Percentiles rank a stretch among this genome's conserved stretches.
Evolutionary conservation across 2,888 invertebrate genomes (phyloP).

Genomic region (Baronia brevicornis): DNA sequence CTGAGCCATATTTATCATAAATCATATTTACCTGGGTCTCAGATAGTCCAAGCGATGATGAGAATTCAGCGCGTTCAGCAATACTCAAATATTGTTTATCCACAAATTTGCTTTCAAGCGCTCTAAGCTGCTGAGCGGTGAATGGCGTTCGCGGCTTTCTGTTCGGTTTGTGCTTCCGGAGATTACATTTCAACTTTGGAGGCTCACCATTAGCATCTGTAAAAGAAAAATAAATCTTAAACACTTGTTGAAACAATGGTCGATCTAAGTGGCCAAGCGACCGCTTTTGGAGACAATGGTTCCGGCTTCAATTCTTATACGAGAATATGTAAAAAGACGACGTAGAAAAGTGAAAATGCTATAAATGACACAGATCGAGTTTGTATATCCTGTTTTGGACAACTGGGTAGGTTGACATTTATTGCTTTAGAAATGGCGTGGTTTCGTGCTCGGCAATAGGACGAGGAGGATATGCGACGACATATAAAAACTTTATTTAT

Average conservation of each 20-base stretch:
- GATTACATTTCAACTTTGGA: constrained; percentile 91
- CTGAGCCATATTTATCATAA: background rate
- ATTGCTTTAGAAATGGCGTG: no score
- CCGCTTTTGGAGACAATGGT: background rate
- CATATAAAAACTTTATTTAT: no score
- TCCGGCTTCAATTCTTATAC: no score
- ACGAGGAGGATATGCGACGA: no score
- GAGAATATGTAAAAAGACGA: no score
- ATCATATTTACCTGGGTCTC: constrained; percentile 55
- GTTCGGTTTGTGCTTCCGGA: constrained; percentile 98
- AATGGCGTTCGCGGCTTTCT: constrained; percentile 98
- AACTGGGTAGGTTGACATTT: no score
- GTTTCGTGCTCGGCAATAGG: no score
- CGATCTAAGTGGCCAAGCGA: background rate
- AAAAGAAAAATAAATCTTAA: constrained; percentile 21
- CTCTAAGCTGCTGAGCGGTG: constrained; percentile 96
- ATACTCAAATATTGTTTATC: constrained; percentile 98
- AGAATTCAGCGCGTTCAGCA: constrained; percentile 98
- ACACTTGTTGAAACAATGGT: background rate
- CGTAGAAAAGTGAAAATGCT: no score
- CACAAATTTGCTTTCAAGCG: constrained; percentile 96
- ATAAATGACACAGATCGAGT: no score
- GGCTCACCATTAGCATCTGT: constrained; percentile 84
- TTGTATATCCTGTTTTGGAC: no score
- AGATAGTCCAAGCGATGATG: constrained; percentile 89